A percentile compares a stretch with the other conserved stretches of the same genome.
Evolutionary conservation across 1,140 invertebrate genomes (phyloP).

Genomic region (Thaumatotibia leucotreta): DNA sequence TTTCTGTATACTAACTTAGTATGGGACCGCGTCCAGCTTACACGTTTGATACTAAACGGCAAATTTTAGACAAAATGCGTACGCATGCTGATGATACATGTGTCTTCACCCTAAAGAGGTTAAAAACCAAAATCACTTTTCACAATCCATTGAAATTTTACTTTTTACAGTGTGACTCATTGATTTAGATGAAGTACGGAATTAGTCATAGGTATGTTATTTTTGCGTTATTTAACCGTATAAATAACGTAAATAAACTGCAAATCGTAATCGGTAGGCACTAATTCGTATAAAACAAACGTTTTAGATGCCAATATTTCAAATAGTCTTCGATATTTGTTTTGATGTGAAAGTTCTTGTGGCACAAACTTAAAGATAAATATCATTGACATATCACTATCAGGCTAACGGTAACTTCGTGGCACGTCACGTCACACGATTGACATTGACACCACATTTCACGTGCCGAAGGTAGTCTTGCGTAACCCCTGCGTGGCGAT

Average conservation of each 20-base stretch:
- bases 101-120: no score
- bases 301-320: neutral
- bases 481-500: neutral
- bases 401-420: neutral
- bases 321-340: neutral
- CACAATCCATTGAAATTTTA: neutral
- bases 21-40: no score
- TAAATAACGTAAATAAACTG: neutral
- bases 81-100: no score
- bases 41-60: no score
- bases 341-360: neutral
- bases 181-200: neutral
- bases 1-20: no score
- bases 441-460: conserved; percentile 12
- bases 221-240: neutral
- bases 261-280: neutral
- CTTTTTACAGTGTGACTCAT: neutral
- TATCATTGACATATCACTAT: neutral
- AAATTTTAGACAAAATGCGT: no score
- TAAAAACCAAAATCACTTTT: neutral
- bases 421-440: neutral
- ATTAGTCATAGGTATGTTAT: neutral
- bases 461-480: neutral
- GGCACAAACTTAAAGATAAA: neutral
- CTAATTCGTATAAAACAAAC: neutral